Evolutionary conservation across 2,888 invertebrate genomes (phyloP), one percentile per base, ranked within the genome.

Genomic region (Nymphalis polychloros): DNA sequence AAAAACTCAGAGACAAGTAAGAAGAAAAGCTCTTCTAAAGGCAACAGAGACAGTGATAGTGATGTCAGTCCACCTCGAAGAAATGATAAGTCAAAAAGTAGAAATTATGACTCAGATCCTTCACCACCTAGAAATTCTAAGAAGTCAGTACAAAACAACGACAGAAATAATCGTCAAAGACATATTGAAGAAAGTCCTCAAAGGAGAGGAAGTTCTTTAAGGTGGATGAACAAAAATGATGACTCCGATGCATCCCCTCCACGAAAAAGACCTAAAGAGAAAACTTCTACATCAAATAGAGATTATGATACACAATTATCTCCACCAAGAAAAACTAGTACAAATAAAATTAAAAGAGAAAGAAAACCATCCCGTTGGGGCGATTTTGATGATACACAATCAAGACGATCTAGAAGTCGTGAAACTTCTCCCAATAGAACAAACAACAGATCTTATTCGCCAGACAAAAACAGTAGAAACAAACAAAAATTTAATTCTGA

Each of bases 41-140:
- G 63, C 57, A 61, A 71, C n/a, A 62, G 59, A 41, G 41, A 41
- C 2, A 85, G 84, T 71, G 89, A 88, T 50, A 88, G 85, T 78
- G 90, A 93, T 74, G 75, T 83, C 57, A 92, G 90, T 69, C 91
- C 89, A 19, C 87, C 86, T 0, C 84, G 86, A 74, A 84, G 73
- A 61, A 68, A 73, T 77, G 72, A 67, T 49, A 35, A 41, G 20
- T 19, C 47, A 27, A 63, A 63, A 62, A 49, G 49, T 50, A 59
- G 63, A 78, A 67, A 70, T 71, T 75, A 74, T 69, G 80, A 84
- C 60, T 78, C 76, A 13, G 81, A 81, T 62, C 19, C 67, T 13
- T 79, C 77, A 27, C 78, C 78, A 23, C 78, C 80, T 8, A 69
- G 70, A 35, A 81, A 81, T 64, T 80, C 82, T 17, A 77, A 77